phyloP scores from a whole-genome alignment of 2,888 invertebrate species.

The Cylloceria caligata region DNA sequence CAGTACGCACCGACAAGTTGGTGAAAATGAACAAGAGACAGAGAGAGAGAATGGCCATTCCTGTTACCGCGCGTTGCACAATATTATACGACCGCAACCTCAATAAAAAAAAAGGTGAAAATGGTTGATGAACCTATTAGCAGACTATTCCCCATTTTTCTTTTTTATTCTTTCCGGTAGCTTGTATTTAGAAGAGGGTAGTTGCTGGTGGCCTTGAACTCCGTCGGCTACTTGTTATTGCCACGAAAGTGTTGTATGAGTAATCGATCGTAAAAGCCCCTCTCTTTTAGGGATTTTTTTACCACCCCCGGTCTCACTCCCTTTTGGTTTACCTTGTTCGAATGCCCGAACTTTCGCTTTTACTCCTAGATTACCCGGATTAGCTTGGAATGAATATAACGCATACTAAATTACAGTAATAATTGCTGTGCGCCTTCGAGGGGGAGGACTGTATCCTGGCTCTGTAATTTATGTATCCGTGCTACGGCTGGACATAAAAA shows the following conservation, averaged over 20 bases:
- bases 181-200: conserved; percentile 7
- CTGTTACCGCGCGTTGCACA: conserved; percentile 31
- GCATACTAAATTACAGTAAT: conserved; percentile 40
- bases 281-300: conserved; percentile 2
- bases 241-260: conserved; percentile 56
- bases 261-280: conserved; percentile 59
- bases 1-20: conserved; percentile 18
- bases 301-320: conserved; percentile 21
- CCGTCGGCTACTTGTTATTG: conserved; percentile 42
- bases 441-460: background rate
- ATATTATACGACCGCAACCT: conserved; percentile 24
- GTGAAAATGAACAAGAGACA: background rate
- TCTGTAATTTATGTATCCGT: conserved; percentile 53
- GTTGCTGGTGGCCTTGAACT: conserved; percentile 21
- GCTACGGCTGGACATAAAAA: conserved; percentile 15
- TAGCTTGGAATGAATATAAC: conserved; percentile 35
- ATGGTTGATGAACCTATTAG: conserved; percentile 17
- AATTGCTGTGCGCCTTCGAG: conserved; percentile 14
- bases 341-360: conserved; percentile 44
- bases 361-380: conserved; percentile 43
- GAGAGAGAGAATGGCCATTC: background rate
- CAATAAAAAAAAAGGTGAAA: conserved; percentile 29
- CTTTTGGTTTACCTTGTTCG: conserved; percentile 15
- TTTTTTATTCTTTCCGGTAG: conserved; percentile 48
- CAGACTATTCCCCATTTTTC: background rate